Percentiles rank a stretch among this genome's conserved stretches.
Evolutionary conservation across 2,113 vertebrate genomes (phyloP).

Genomic region (Microcebus ravelobensis): DNA sequence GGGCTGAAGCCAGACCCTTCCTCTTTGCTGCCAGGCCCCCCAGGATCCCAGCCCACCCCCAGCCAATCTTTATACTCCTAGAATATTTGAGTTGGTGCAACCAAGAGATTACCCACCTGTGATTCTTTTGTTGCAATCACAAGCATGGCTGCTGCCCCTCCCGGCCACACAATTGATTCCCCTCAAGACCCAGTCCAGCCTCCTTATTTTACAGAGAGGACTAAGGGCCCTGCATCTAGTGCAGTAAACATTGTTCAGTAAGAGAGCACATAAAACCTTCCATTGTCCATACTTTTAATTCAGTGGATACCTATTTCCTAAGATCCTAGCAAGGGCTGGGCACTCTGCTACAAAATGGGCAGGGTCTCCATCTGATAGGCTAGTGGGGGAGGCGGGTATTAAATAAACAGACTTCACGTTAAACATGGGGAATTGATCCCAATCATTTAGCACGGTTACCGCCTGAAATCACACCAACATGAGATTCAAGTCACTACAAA

Average conservation of each 20-base stretch:
- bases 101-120: neutral
- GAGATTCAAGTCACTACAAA: neutral
- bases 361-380: neutral
- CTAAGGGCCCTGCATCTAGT: neutral
- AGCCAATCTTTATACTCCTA: neutral
- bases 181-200: neutral
- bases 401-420: neutral
- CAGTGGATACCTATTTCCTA: neutral
- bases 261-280: neutral
- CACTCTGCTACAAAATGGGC: neutral
- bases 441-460: neutral
- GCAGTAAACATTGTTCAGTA: neutral
- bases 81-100: neutral
- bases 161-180: neutral
- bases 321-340: neutral
- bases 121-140: neutral
- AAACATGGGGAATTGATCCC: neutral
- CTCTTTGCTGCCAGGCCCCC: neutral
- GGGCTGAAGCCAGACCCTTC: neutral
- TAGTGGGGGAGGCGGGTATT: neutral
- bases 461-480: neutral
- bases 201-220: neutral
- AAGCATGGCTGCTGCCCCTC: neutral
- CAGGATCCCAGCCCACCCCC: neutral
- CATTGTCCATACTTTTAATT: neutral